These are phyloP conservation scores for Steinernema feltiae DNA, from an alignment of 1,140 invertebrate species.

Conservation along the genomic window DNA sequence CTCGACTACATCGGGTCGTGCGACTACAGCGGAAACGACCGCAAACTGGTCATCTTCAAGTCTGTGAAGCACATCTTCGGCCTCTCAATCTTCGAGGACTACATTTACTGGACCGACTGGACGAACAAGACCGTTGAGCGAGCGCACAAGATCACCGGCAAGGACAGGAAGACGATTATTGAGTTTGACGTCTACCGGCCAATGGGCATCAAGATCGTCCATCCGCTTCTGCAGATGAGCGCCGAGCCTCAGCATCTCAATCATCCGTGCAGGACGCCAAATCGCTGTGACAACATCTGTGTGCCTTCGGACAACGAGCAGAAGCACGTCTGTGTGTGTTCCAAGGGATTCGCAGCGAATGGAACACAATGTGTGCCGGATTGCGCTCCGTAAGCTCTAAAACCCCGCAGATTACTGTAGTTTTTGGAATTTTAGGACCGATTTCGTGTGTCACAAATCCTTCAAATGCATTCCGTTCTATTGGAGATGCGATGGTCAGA, in stretches of 20 bases:
- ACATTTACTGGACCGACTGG: conserved; percentile 44
- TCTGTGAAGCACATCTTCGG: conserved; percentile 35
- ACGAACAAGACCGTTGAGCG: conserved; percentile 31
- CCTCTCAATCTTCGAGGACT: conserved; percentile 37
- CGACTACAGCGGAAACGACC: conserved; percentile 36
- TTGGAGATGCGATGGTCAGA: conserved; percentile 31
- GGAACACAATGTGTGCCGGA: conserved; percentile 23
- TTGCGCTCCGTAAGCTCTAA: conserved; percentile 21
- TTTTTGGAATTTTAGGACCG: conserved; percentile 9
- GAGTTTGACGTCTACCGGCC: conserved; percentile 17
- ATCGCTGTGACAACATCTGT: conserved; percentile 27
- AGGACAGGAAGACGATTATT: conserved; percentile 21
- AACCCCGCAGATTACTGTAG: neutral
- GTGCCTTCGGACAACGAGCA: conserved; percentile 3
- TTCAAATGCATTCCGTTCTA: conserved; percentile 28
- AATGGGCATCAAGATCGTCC: conserved; percentile 31
- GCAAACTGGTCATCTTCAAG: conserved; percentile 24
- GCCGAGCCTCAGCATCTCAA: neutral
- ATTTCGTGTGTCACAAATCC: conserved; percentile 28
- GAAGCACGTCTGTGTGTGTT: conserved; percentile 19
- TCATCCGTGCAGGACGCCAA: conserved; percentile 22
- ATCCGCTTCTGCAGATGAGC: conserved; percentile 19
- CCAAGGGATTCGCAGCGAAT: conserved; percentile 20
- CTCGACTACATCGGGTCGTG: conserved; percentile 66
- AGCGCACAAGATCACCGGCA: conserved; percentile 27